Evolutionary conservation across 2,113 vertebrate genomes (phyloP).

Genomic region (Spea bombifrons): DNA sequence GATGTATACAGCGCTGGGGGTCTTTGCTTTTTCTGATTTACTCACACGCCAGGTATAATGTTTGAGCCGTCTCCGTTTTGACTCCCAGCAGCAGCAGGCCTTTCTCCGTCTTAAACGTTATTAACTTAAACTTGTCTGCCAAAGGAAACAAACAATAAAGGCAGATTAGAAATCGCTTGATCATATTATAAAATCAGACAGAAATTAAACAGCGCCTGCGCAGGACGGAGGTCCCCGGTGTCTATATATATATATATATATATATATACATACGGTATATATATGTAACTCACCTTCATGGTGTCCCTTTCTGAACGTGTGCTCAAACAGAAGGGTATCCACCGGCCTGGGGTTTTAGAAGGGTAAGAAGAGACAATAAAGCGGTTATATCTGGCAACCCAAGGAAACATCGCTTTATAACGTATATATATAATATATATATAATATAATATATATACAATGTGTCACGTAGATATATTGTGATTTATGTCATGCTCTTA

Average conservation of each 20-base stretch:
- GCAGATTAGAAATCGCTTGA: not conserved
- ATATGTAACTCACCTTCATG: not conserved
- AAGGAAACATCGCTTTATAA: no score
- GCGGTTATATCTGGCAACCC: no score
- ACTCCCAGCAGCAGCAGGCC: slow-evolving; percentile 17
- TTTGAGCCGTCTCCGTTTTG: not conserved
- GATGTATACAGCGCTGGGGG: no score
- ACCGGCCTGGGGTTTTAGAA: not conserved
- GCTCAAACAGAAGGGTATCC: not conserved
- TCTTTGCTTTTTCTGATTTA: not conserved
- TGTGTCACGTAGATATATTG: no score
- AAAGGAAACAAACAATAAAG: not conserved
- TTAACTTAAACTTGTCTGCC: not conserved
- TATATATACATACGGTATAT: no score
- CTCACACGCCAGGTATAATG: slow-evolving; percentile 34
- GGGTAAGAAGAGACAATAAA: not conserved
- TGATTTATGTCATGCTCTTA: no score
- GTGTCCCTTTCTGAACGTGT: not conserved
- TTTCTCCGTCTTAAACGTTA: not conserved
- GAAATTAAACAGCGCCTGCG: not conserved
- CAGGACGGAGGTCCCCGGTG: no score
- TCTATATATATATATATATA: no score
- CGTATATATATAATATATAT: no score
- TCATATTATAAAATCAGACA: not conserved
- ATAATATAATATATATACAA: no score